Base-by-base conservation (phyloP, 2,797 vertebrate species). In the Galaxias olidus region DNA sequence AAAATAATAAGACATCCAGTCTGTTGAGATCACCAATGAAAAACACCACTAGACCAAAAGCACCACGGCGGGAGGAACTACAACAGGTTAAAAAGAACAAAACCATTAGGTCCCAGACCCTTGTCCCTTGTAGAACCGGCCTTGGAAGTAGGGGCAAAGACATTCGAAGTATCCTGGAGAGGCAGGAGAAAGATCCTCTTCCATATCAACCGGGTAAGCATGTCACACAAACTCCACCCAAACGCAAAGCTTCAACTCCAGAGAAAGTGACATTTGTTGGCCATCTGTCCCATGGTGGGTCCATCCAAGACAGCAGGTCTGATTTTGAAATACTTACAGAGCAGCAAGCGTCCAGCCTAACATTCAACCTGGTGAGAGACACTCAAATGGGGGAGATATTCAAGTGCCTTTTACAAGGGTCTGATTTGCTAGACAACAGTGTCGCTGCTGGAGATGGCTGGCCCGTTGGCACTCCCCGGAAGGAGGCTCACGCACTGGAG, bases 311-410 rank as follows among this genome's bases (percentile, higher is more conserved):
- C 70, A 96, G 92, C 70, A 96, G 92, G 74, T 74, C 93, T 1
- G 96, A 98, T 85, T 96, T 93, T 15, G 91, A 97, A 67, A 93
- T 95, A 52, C 94, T 97, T 42, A 98, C 95, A 1, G 95, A 96
- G 49, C 95, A 97, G 13, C 96, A 97, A 66, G 87, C 96, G 0
- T 95, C 96, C 65, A 96, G 94, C 79, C 90, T 98, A 52, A 98
- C 98, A 0, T 99, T 97, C 84, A 97, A 98, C 86, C 89, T 98
- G 68, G 96, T 96, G 1, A 94, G 94, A 64, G 98, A 99, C 89
- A 94, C 95, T 73, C 96, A 98, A 63, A 99, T 99, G 98, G 97
- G 96, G 61, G 98, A 98, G 68, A 96, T 99, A 78, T 99, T 99
- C 83, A 97, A 96, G 83, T 97, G 94, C 81, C 94, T 99, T 51